Conservation (phyloP, 53 echinoderm and acorn worm species). For the Henricia sp. region DNA sequence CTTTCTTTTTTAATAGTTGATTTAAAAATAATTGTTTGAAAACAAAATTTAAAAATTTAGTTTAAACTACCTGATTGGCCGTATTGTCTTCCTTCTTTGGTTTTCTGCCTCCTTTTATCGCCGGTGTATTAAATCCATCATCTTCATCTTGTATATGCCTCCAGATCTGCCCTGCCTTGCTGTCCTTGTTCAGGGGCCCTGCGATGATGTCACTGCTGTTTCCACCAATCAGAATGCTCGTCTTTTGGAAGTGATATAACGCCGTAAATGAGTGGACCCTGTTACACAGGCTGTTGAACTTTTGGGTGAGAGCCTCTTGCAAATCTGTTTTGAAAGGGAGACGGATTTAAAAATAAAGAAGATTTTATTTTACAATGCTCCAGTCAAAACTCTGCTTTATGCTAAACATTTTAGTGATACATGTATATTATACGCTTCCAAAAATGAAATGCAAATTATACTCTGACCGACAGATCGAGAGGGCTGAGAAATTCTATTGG, state of each 20-base stretch:
- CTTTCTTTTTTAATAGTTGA: too few species aligned
- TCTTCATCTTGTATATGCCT: constrained; percentile 69
- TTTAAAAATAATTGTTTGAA: too few species aligned
- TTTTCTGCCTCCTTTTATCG: constrained; percentile 57
- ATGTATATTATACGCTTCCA: too few species aligned
- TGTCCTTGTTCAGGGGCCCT: constrained; percentile 60
- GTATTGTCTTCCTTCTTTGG: constrained; percentile 58
- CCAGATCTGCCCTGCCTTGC: constrained; percentile 52
- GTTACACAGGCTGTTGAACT: constrained; percentile 57
- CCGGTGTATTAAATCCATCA: constrained; percentile 67
- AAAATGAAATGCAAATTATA: too few species aligned
- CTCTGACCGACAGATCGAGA: too few species aligned
- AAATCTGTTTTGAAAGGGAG: constrained; percentile 18
- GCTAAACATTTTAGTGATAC: too few species aligned
- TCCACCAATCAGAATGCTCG: constrained; percentile 60
- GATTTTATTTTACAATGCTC: too few species aligned
- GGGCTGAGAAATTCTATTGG: too few species aligned
- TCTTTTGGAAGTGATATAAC: constrained; percentile 74
- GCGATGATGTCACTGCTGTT: constrained; percentile 23
- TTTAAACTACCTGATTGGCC: constrained; percentile 67
- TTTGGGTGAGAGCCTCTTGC: constrained; percentile 35
- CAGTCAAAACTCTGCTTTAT: too few species aligned
- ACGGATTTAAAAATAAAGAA: too few species aligned
- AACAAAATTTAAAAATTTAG: too few species aligned
- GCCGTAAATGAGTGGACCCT: constrained; percentile 66